Conservation (phyloP, 2,113 vertebrate genomes). For the Eubucco bourcierii region DNA sequence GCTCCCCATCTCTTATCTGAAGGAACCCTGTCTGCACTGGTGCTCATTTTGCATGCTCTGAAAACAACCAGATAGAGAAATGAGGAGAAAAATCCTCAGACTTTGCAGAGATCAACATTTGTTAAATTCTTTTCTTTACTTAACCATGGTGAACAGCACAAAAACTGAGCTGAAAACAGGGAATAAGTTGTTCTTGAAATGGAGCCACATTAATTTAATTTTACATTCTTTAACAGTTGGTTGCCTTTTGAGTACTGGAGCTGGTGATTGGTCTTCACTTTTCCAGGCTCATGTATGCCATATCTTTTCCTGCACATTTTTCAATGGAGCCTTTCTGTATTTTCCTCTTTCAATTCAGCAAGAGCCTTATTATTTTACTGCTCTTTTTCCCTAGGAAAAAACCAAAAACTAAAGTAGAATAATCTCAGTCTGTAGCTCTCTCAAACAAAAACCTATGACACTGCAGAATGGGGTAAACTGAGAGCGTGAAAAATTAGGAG, state of each 20-base stretch:
- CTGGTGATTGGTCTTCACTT: not conserved
- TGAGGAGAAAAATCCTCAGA: not conserved
- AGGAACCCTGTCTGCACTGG: not conserved
- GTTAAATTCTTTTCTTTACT: not conserved
- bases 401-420: too few relatives aligned
- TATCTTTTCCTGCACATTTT: not conserved
- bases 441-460: too few relatives aligned
- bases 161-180: not conserved
- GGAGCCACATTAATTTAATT: not conserved
- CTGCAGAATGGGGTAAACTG: accelerated
- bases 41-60: not conserved
- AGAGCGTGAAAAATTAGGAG: not conserved
- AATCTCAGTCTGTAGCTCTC: too few relatives aligned
- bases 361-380: too few relatives aligned
- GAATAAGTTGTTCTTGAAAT: not conserved
- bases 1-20: not conserved
- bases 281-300: not conserved
- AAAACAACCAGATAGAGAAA: not conserved
- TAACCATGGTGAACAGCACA: not conserved
- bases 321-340: too few relatives aligned
- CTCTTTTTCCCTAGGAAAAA: too few relatives aligned
- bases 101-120: not conserved
- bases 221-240: not conserved
- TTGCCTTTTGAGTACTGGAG: not conserved
- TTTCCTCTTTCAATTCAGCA: too few relatives aligned